A percentile compares a stretch with the other conserved stretches of the same genome.
phyloP scores from a whole-genome alignment of 2,113 vertebrate species.

The Dinomys branickii region DNA sequence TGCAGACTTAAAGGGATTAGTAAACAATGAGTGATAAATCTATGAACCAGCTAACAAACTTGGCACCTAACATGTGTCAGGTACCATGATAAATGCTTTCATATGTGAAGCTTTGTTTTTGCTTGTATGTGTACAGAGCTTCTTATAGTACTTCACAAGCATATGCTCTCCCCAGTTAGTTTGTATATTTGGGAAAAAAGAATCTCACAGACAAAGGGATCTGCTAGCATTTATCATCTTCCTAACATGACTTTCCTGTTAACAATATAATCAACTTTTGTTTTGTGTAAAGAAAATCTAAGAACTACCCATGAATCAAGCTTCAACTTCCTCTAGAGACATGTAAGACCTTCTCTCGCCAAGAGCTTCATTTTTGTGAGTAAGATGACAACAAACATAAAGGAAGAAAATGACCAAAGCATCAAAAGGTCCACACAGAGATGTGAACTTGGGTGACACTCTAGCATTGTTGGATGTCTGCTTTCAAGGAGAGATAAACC shows the following conservation, averaged over 20 bases:
- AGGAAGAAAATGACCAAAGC: not conserved
- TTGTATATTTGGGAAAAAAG: not conserved
- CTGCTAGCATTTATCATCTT: slow-evolving; percentile 27
- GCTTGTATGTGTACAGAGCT: not conserved
- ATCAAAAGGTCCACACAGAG: not conserved
- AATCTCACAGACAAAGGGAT: not conserved
- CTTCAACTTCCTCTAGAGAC: not conserved
- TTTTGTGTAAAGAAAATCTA: slow-evolving; percentile 15
- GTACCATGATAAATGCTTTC: not conserved
- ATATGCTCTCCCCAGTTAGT: not conserved
- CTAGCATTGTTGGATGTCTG: not conserved
- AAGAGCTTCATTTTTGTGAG: slow-evolving; percentile 33
- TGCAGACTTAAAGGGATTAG: not conserved
- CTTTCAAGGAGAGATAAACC: not conserved
- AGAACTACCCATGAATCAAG: not conserved
- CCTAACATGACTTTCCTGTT: slow-evolving; percentile 30
- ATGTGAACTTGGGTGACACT: not conserved
- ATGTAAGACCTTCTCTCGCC: not conserved
- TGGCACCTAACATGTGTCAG: not conserved
- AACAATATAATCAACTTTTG: not conserved
- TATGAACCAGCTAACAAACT: not conserved
- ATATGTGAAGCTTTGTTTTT: not conserved
- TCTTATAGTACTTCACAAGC: not conserved
- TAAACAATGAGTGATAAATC: not conserved
- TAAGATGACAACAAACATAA: slow-evolving; percentile 7